A percentile compares a stretch with the other conserved stretches of the same genome.
phyloP scores from a whole-genome alignment of 2,113 vertebrate genomes.

The Cyanoderma ruficeps region DNA sequence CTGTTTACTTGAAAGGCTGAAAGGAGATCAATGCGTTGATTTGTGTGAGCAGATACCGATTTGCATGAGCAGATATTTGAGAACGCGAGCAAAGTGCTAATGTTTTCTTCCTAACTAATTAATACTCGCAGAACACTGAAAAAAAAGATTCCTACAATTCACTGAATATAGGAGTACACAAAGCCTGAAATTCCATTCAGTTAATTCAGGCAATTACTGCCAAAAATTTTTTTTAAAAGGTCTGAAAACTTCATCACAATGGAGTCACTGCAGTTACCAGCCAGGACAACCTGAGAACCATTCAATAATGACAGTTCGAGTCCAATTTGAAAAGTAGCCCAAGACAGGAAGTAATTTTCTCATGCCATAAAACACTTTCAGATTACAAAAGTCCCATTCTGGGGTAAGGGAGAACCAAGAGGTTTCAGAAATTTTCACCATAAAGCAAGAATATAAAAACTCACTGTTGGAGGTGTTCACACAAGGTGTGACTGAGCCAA shows the following conservation, averaged over 20 bases:
- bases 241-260: conserved; percentile 14
- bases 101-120: background rate
- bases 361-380: conserved; percentile 16
- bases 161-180: background rate
- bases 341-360: conserved; percentile 38
- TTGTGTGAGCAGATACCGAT: background rate
- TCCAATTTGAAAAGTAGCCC: conserved; percentile 38
- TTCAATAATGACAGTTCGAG: background rate
- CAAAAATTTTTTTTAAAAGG: background rate
- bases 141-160: background rate
- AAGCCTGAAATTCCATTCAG: background rate
- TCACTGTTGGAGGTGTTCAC: background rate
- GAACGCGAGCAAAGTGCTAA: background rate
- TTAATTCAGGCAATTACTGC: conserved; percentile 37
- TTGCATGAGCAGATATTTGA: background rate
- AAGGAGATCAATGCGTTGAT: background rate
- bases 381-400: background rate
- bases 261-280: background rate
- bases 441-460: background rate
- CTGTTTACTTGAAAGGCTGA: background rate
- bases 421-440: background rate
- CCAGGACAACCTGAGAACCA: background rate
- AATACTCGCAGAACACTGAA: background rate
- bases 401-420: background rate
- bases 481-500: background rate